phyloP scores from a whole-genome alignment of 2,113 vertebrate species.

The Actinemys pallida region DNA sequence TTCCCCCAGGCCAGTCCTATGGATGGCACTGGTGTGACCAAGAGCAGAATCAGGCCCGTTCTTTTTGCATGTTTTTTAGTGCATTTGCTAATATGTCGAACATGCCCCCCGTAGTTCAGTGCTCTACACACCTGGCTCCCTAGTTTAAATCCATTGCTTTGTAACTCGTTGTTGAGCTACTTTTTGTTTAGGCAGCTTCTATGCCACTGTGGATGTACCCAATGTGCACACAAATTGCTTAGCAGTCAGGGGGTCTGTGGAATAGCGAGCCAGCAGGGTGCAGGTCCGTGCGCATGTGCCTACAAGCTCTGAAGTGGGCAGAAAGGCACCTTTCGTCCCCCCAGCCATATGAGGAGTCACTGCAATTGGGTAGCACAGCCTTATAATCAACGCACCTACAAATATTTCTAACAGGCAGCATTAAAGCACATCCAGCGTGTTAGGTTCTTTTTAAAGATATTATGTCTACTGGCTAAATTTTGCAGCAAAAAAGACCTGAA shows the following conservation, averaged over 20 bases:
- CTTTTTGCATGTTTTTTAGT: background rate
- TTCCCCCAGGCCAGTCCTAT: background rate
- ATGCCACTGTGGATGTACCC: background rate
- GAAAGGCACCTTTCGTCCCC: background rate
- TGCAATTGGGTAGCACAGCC: background rate
- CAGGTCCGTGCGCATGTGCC: background rate
- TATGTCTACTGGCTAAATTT: accelerated
- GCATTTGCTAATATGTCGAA: background rate
- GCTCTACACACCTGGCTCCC: background rate
- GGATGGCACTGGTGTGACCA: background rate
- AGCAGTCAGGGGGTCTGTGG: background rate
- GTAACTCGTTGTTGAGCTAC: background rate
- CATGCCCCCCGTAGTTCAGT: background rate
- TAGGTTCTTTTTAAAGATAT: accelerated
- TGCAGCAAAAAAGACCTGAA: accelerated
- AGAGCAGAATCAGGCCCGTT: background rate
- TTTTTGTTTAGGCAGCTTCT: background rate
- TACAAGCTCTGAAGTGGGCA: background rate
- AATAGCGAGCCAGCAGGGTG: background rate
- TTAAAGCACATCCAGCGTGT: background rate
- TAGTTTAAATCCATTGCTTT: background rate
- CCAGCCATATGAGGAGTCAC: background rate
- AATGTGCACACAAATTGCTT: background rate
- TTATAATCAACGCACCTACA: background rate
- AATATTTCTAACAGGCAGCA: background rate